Percentiles rank a stretch among this genome's conserved stretches.
phyloP scores from a whole-genome alignment of 2,888 invertebrate genomes.

The Tipula helvola region DNA sequence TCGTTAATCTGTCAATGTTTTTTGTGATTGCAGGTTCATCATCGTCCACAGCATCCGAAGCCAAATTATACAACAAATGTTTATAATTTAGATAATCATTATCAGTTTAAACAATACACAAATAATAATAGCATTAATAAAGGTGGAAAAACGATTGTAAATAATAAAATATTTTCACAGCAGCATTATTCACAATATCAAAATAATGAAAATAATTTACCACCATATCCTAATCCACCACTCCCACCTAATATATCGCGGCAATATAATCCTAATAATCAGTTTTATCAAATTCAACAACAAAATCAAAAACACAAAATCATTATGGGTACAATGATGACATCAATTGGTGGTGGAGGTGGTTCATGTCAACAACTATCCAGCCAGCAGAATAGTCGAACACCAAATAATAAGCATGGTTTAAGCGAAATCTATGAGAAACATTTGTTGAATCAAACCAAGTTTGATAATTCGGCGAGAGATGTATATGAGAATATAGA shows the following conservation, averaged over 20 bases:
- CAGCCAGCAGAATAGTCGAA: background rate
- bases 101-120: background rate
- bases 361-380: background rate
- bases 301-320: background rate
- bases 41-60: background rate
- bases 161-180: background rate
- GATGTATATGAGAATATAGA: conserved; percentile 7
- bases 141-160: background rate
- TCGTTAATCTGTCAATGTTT: background rate
- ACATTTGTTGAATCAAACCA: conserved; percentile 29
- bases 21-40: background rate
- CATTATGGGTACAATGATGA: conserved; percentile 4
- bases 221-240: background rate
- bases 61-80: background rate
- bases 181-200: background rate
- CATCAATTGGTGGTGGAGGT: background rate
- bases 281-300: background rate
- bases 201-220: background rate
- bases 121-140: background rate
- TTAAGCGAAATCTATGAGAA: conserved; percentile 29
- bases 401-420: background rate
- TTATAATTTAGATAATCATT: background rate
- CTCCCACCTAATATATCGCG: background rate
- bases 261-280: background rate
- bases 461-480: conserved; percentile 19